Evolutionary conservation across 2,797 vertebrate species (phyloP), one percentile per base, ranked within the genome.

Genomic region (Ispidina lecontei): DNA sequence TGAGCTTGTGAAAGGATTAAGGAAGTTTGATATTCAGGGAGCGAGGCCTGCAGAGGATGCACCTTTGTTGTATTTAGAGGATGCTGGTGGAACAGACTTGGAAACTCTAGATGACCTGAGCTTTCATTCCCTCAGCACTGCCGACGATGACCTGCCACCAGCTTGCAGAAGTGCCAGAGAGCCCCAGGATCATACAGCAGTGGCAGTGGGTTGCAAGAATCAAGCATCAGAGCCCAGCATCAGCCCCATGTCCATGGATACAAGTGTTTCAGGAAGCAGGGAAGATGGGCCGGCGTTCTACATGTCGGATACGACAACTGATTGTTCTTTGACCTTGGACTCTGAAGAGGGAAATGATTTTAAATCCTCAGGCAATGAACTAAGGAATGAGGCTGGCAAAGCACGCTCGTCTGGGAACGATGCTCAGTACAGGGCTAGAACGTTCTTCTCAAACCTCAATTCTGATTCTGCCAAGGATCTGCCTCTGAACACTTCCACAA

Each of bases 321-420:
- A 99, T 96, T 99, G 98, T 96, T 99, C 99, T 4, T 97, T 99
- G 93, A 98, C 98, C 1, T 90, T 99, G 75, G 99, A 99, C 96
- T 98, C 97, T 88, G 99, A 99, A 1, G 99, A 99, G 84, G 96
- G 97, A 10, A 88, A 94, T 1, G 97, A 98, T 76, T 97, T 96
- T 94, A 97, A 97, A 4, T 93, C 95, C 2, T 54, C 96, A 7
- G 95, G 56, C 4, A 97, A 96, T 20, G 97, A 98, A 64, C 91
- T 22, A 4, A 89, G 79, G 79, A 92, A 37, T 18, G 90, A 89
- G 14, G 85, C 82, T 44, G 86, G 94, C 59, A 94, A 91, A 22
- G 41, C 56, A 37, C 76, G 3, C 93, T 91, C 90, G 54, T 93
- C 95, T 29, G 87, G 65, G 68, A 68, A 2, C 12, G 91, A 88